These are phyloP conservation scores for Heliconius ethilla DNA, from an alignment of 2,888 invertebrate genomes.

Conservation along the genomic window DNA sequence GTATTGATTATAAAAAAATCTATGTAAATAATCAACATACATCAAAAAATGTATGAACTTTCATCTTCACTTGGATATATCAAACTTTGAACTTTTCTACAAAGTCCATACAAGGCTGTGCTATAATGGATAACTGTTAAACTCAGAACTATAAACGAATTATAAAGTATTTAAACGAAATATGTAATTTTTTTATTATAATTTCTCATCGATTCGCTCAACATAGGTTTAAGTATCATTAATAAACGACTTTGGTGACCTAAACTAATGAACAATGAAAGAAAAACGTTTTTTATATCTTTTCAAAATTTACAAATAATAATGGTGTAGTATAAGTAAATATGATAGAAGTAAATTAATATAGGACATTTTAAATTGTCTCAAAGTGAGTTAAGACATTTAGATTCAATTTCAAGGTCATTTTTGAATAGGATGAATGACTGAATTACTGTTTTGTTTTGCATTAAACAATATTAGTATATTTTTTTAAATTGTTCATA, in stretches of 20 bases:
- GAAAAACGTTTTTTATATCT: conserved; percentile 33
- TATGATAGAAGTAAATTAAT: conserved; percentile 18
- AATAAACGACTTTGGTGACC: conserved; percentile 14
- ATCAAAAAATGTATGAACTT: neutral
- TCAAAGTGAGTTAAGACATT: neutral
- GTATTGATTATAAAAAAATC: neutral
- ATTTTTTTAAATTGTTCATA: neutral
- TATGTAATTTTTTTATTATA: conserved; percentile 32
- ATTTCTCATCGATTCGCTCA: conserved; percentile 64
- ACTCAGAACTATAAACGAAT: conserved; percentile 33
- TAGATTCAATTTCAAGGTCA: neutral
- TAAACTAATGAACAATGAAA: conserved; percentile 20
- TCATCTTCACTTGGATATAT: conserved; percentile 8
- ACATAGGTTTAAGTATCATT: conserved; percentile 55
- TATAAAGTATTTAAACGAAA: conserved; percentile 17
- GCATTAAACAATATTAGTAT: neutral
- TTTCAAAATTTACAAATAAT: conserved; percentile 33
- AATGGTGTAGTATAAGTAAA: conserved; percentile 32
- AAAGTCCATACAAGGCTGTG: conserved; percentile 55
- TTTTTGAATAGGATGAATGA: conserved; percentile 10
- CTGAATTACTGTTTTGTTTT: neutral
- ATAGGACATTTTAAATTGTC: conserved; percentile 10
- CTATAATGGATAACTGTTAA: conserved; percentile 47
- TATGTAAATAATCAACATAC: conserved; percentile 15
- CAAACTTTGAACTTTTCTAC: conserved; percentile 6